A percentile compares a stretch with the other conserved stretches of the same genome.
Conservation (phyloP, 2,797 vertebrate genomes). For the Acipenser oxyrinchus region DNA sequence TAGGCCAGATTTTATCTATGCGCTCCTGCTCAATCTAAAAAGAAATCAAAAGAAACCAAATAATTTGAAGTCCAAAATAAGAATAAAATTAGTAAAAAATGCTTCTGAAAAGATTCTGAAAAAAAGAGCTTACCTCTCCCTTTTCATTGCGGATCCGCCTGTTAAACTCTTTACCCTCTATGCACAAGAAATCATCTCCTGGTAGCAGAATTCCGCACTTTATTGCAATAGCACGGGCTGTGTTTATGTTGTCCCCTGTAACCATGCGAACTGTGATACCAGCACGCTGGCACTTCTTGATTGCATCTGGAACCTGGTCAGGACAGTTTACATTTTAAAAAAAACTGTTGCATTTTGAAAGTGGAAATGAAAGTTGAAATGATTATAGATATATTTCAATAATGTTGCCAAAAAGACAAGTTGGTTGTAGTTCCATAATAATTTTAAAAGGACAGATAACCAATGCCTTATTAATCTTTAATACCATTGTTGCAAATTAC, state of each 20-base stretch:
- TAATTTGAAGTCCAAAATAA: not conserved
- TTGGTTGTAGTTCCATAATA: no score
- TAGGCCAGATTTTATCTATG: slow-evolving; percentile 98
- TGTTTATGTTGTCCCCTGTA: slow-evolving; percentile 97
- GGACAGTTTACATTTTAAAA: not conserved
- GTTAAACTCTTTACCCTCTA: slow-evolving; percentile 98
- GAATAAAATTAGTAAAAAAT: not conserved
- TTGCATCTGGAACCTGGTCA: slow-evolving; percentile 87
- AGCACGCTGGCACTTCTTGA: slow-evolving; percentile 90
- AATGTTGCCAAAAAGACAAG: no score
- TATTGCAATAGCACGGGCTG: slow-evolving; percentile 87
- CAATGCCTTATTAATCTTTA: no score
- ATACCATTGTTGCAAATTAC: no score
- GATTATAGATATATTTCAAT: no score
- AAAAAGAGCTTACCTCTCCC: slow-evolving; percentile 76
- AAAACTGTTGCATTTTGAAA: no score
- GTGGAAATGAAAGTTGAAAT: no score
- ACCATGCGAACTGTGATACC: slow-evolving; percentile 98
- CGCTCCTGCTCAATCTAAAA: slow-evolving; percentile 95
- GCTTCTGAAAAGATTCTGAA: not conserved
- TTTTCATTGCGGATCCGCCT: slow-evolving; percentile 97
- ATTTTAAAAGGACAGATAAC: no score
- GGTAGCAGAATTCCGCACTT: slow-evolving; percentile 93
- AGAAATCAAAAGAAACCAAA: slow-evolving; percentile 28
- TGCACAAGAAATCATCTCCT: slow-evolving; percentile 90